These are phyloP conservation scores for Phyllotis vaccarum DNA, from an alignment of 2,797 vertebrate genomes.

Conservation along the genomic window DNA sequence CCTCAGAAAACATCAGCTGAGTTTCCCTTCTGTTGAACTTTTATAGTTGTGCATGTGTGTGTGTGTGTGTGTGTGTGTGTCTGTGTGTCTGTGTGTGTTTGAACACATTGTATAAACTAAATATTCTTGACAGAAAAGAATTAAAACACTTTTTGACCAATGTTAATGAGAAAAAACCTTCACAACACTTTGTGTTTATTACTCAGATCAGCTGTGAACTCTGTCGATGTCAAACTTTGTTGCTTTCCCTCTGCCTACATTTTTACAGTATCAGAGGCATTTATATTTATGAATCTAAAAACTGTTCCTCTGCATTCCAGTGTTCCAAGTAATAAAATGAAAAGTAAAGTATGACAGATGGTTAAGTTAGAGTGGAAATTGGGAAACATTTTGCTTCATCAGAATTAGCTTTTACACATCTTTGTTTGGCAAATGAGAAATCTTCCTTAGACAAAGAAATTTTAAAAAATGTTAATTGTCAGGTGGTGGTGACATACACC, in stretches of 20 bases:
- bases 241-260: background rate
- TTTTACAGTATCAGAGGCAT: no score
- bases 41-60: background rate
- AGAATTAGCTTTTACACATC: background rate
- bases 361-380: background rate
- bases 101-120: background rate
- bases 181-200: background rate
- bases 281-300: background rate
- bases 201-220: background rate
- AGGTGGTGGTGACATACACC: background rate
- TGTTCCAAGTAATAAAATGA: background rate
- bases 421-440: slow-evolving; percentile 11
- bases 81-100: background rate
- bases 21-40: background rate
- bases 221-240: background rate
- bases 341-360: no score
- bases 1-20: background rate
- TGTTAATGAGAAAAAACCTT: background rate
- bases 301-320: background rate
- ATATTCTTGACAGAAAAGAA: background rate
- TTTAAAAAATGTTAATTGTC: background rate
- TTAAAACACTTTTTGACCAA: background rate
- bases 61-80: background rate
- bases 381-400: background rate
- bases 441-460: background rate